These are phyloP conservation scores for Halictus ligatus DNA, from an alignment of 2,888 invertebrate genomes.

Conservation along the genomic window DNA sequence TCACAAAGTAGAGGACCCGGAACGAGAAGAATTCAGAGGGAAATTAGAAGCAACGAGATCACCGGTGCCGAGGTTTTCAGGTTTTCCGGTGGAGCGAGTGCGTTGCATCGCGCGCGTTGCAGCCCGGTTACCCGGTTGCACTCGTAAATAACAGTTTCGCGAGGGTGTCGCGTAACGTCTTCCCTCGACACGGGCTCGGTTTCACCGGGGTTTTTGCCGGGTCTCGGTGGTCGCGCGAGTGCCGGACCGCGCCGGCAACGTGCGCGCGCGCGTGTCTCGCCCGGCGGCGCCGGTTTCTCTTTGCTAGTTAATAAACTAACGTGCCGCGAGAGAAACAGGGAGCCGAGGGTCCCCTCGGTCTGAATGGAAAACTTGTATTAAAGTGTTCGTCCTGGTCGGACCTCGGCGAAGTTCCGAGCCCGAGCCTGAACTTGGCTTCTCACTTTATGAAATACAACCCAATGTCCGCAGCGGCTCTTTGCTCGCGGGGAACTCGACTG, in stretches of 20 bases:
- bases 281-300: constrained; percentile 60
- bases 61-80: not conserved
- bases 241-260: not conserved
- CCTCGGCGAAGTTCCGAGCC: constrained; percentile 55
- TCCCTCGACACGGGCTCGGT: constrained; percentile 62
- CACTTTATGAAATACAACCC: constrained; percentile 74
- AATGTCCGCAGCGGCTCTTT: constrained; percentile 60
- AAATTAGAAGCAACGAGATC: constrained; percentile 9
- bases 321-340: constrained; percentile 26
- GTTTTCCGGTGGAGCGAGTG: not conserved
- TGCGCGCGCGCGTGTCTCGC: constrained; percentile 42
- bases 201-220: constrained; percentile 63
- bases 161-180: constrained; percentile 69
- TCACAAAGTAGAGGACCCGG: not conserved
- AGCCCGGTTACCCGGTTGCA: constrained; percentile 20
- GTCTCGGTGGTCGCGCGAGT: constrained; percentile 4
- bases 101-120: not conserved
- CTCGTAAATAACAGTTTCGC: constrained; percentile 69
- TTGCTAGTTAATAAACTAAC: constrained; percentile 70
- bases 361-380: constrained; percentile 74
- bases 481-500: constrained; percentile 60
- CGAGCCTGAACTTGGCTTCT: constrained; percentile 70
- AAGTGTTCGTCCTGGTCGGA: constrained; percentile 60
- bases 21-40: not conserved
- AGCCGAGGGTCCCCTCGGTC: constrained; percentile 31